Evolutionary conservation across 2,797 vertebrate species (phyloP).

Genomic region (Phataginus tricuspis): DNA sequence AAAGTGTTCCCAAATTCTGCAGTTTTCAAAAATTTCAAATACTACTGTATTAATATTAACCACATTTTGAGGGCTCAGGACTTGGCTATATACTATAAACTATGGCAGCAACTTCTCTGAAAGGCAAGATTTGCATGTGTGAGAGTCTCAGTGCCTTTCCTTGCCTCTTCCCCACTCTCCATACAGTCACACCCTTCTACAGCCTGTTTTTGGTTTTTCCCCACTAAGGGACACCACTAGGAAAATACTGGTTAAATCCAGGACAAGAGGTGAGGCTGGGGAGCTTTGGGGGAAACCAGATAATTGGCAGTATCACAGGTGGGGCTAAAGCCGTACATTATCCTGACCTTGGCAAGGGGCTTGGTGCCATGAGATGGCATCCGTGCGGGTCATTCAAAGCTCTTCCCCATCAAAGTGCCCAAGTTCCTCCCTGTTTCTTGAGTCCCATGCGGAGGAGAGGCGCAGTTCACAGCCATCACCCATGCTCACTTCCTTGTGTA

Average conservation of each 20-base stretch:
- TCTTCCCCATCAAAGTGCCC: background rate
- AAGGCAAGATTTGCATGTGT: background rate
- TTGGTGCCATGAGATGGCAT: background rate
- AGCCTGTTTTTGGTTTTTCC: accelerated
- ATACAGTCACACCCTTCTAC: background rate
- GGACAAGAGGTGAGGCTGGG: background rate
- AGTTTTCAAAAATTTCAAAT: background rate
- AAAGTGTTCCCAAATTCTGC: background rate
- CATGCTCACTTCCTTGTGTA: background rate
- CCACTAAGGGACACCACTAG: background rate
- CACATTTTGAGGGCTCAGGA: background rate
- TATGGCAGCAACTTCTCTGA: background rate
- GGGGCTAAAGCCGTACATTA: background rate
- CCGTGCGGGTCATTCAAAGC: background rate
- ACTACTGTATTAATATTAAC: background rate
- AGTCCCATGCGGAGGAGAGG: background rate
- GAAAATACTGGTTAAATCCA: background rate
- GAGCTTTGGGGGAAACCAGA: background rate
- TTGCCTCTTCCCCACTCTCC: background rate
- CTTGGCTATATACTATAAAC: background rate
- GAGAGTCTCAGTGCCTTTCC: background rate
- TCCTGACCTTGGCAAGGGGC: background rate
- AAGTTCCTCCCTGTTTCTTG: background rate
- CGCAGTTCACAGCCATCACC: background rate
- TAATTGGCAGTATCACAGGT: background rate